Evolutionary conservation across 2,797 vertebrate species (phyloP).

Genomic region (Triplophysa bombifrons): DNA sequence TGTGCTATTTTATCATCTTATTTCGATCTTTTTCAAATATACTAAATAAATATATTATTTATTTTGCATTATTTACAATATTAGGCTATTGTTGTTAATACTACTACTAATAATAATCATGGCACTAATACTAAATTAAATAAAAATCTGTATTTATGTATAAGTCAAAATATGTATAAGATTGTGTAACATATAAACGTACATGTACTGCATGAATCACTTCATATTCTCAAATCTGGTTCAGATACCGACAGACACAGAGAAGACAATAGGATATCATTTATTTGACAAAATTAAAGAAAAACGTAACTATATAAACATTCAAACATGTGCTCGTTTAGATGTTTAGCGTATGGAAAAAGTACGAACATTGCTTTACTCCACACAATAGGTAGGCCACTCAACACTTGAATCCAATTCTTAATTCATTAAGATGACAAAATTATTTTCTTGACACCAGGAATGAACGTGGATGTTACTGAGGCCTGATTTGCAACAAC

Average conservation of each 20-base stretch:
- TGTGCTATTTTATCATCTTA: background rate
- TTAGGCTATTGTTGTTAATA: background rate
- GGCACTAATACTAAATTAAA: no score
- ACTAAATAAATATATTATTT: background rate
- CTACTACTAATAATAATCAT: background rate
- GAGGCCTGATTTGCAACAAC: constrained; percentile 56
- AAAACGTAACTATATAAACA: background rate
- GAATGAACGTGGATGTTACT: constrained; percentile 39
- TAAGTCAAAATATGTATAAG: background rate
- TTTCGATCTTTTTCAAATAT: background rate
- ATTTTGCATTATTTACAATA: background rate
- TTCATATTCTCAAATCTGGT: background rate
- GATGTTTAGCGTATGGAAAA: background rate
- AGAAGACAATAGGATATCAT: background rate
- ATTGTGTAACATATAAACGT: background rate
- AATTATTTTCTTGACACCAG: constrained; percentile 26
- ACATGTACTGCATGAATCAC: background rate
- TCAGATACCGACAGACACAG: background rate
- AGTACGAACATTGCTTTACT: background rate
- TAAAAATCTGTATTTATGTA: background rate
- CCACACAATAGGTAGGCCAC: background rate
- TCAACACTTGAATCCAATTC: background rate
- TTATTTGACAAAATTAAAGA: constrained; percentile 3
- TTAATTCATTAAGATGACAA: background rate
- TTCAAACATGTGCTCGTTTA: background rate